Conservation (phyloP, 2,797 vertebrate genomes). For the Clarias laeviceps region DNA sequence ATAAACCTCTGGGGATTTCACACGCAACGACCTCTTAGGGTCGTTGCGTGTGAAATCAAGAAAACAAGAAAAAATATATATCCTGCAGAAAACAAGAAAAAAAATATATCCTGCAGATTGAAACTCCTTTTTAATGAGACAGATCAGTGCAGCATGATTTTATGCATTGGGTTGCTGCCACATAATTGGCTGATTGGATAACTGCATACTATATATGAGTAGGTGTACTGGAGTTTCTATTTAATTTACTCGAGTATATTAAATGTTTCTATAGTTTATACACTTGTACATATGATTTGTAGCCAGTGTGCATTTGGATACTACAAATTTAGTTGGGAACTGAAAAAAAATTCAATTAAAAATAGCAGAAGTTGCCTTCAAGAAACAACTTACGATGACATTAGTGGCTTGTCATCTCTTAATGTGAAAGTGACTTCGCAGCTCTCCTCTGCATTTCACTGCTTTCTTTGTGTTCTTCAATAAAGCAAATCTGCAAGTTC, state of each 20-base stretch:
- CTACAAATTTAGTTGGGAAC: neutral
- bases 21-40: neutral
- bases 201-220: neutral
- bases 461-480: slow-evolving; percentile 7
- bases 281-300: neutral
- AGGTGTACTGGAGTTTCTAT: too few relatives aligned
- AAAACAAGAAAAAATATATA: too few relatives aligned
- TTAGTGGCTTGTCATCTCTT: neutral
- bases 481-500: slow-evolving; percentile 12
- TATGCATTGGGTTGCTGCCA: too few relatives aligned
- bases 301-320: neutral
- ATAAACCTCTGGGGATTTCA: neutral
- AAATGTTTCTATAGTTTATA: neutral
- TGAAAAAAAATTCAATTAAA: neutral
- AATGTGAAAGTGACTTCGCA: neutral
- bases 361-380: neutral
- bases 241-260: neutral
- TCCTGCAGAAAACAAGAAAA: too few relatives aligned
- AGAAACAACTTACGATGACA: neutral
- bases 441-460: slow-evolving; percentile 2
- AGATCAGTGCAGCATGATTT: neutral
- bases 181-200: neutral
- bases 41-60: too few relatives aligned
- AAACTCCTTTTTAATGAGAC: neutral
- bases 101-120: neutral